Evolutionary conservation across 2,113 vertebrate genomes (phyloP).

Genomic region (Casuarius casuarius): DNA sequence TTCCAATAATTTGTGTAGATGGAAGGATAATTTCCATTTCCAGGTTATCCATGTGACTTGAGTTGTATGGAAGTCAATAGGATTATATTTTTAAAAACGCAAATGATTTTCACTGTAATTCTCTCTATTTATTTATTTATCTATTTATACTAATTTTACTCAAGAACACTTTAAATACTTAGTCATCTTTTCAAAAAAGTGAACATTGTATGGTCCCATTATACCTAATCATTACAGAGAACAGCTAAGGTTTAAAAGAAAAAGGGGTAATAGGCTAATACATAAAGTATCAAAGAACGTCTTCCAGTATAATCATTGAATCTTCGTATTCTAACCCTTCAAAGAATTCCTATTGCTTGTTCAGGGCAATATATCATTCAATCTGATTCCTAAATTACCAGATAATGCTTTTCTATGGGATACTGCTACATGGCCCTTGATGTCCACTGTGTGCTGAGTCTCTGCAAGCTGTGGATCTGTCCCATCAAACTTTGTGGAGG

Average conservation of each 20-base stretch:
- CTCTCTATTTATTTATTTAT: background rate
- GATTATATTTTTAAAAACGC: background rate
- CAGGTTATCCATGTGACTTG: background rate
- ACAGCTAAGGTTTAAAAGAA: background rate
- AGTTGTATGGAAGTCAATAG: background rate
- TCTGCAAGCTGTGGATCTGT: background rate
- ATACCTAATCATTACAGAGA: background rate
- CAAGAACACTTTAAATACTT: background rate
- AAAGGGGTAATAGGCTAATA: background rate
- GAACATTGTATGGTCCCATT: background rate
- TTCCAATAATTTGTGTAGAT: background rate
- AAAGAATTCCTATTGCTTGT: background rate
- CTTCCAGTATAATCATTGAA: background rate
- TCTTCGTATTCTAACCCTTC: background rate
- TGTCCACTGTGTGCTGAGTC: background rate
- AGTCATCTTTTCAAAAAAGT: background rate
- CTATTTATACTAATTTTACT: conserved; percentile 1
- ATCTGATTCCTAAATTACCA: background rate
- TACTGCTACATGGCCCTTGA: background rate
- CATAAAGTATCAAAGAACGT: background rate
- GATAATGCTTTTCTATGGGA: background rate
- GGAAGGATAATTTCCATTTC: background rate
- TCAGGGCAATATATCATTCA: background rate
- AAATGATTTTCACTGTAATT: background rate
- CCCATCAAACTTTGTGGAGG: background rate